phyloP scores from a whole-genome alignment of 2,888 invertebrate species.

The Lamproptera curius region DNA sequence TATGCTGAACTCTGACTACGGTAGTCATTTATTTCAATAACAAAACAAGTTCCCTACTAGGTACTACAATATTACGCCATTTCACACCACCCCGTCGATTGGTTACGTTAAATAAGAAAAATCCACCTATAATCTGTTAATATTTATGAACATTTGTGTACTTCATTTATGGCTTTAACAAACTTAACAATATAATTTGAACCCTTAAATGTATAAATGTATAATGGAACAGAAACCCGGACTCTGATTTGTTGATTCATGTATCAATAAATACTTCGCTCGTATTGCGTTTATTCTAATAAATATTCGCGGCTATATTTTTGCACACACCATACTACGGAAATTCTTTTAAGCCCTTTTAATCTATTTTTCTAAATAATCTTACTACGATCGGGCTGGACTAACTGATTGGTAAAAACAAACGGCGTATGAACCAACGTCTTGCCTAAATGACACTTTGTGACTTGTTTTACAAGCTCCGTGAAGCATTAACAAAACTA shows the following conservation, averaged over 20 bases:
- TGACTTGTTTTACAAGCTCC: slow-evolving; percentile 73
- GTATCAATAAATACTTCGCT: background rate
- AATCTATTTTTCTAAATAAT: no score
- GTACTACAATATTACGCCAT: no score
- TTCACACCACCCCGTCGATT: slow-evolving; percentile 16
- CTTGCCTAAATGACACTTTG: no score
- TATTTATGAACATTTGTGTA: slow-evolving; percentile 19
- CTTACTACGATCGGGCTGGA: no score
- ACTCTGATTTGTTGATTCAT: slow-evolving; percentile 4
- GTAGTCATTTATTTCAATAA: slow-evolving; percentile 16
- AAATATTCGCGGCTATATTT: no score
- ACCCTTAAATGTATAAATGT: slow-evolving; percentile 15
- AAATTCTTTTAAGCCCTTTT: no score
- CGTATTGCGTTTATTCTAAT: no score
- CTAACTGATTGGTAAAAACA: no score
- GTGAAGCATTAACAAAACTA: slow-evolving; percentile 48
- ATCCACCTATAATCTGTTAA: slow-evolving; percentile 5
- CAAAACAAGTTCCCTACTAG: slow-evolving; percentile 18
- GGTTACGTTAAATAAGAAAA: slow-evolving; percentile 13
- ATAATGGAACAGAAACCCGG: slow-evolving; percentile 6
- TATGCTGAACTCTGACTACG: slow-evolving; percentile 24
- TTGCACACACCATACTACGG: no score
- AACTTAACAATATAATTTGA: slow-evolving; percentile 24
- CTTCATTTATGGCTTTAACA: slow-evolving; percentile 23
- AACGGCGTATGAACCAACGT: no score